These are phyloP conservation scores for Eupleurogrammus muticus DNA, from an alignment of 2,797 vertebrate species.

Conservation along the genomic window DNA sequence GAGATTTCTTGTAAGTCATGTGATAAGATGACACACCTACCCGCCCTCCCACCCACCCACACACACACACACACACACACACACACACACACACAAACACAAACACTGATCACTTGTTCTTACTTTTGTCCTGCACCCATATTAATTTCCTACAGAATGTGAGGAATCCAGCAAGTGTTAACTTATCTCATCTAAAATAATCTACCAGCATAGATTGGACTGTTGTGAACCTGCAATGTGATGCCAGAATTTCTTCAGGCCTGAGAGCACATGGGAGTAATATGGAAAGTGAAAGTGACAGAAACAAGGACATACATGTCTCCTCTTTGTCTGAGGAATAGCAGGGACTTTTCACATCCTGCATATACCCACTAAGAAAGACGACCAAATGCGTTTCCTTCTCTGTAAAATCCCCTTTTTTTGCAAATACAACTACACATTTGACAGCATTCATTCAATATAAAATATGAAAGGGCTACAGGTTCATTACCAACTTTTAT, in stretches of 20 bases:
- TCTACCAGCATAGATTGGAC: not conserved
- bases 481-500: no score
- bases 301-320: no score
- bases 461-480: no score
- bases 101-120: constrained; percentile 1
- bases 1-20: constrained; percentile 61
- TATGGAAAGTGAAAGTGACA: constrained; percentile 67
- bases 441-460: no score
- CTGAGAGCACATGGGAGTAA: constrained; percentile 4
- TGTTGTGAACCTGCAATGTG: not conserved
- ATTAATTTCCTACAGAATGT: not conserved
- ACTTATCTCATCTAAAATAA: constrained; percentile 25
- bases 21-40: constrained; percentile 41
- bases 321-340: constrained; percentile 5
- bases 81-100: constrained; percentile 1
- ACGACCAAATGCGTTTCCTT: no score
- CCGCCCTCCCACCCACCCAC: constrained; percentile 2
- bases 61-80: constrained; percentile 13
- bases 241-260: not conserved
- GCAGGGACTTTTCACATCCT: constrained; percentile 11
- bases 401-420: no score
- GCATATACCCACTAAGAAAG: not conserved
- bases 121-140: not conserved
- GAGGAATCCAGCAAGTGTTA: constrained; percentile 24
- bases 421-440: no score